Base-by-base conservation (phyloP, 2,888 invertebrate species). In the Actias luna region DNA sequence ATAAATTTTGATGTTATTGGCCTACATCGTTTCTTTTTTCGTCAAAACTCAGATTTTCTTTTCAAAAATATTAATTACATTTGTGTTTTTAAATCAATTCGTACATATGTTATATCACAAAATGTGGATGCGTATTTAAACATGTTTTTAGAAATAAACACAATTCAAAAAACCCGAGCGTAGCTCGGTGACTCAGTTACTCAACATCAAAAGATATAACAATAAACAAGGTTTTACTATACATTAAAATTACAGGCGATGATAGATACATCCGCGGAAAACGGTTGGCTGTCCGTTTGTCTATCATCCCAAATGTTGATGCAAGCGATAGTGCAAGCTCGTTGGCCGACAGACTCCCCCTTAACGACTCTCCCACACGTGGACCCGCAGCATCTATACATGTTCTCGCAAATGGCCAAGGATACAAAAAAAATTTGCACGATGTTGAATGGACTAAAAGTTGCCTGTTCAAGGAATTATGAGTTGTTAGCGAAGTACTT, bases 251-350 rank as follows among this genome's bases (percentile, higher is more conserved):
- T 35, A 29, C 89, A 99, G 97, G 99, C 99, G 25, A 98, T 99
- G 97, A 96, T 99, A 75, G 99, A 99, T 88, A 95, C 98, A 14
- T 95, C 96, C 55, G 97, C 98, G 0, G 97, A 98, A 82, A 94
- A 95, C 72, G 98, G 98, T 59, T 99, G 98, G 98, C 90, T 99
- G 8, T 93, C 95, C 5, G 96, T 96, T 1, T 95, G 97, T 0
- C 84, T 99, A 16, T 94, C 94, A 63, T 93, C 97, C 63, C 96
- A 97, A 72, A 93, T 95, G 69, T 74, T 97, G 12, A 95, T 98
- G 92, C 99, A 99, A 89, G 96, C 97, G 94, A 93, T 98, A 16
- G 94, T 99, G 5, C 99, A 99, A 93, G 99, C 97, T 0, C 93
- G 97, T 55, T 98, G 98, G 97, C 93, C 96, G n/a, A 90, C 94